Evolutionary conservation across 2,888 invertebrate genomes (phyloP).

Genomic region (Drosophila kambysellisi): DNA sequence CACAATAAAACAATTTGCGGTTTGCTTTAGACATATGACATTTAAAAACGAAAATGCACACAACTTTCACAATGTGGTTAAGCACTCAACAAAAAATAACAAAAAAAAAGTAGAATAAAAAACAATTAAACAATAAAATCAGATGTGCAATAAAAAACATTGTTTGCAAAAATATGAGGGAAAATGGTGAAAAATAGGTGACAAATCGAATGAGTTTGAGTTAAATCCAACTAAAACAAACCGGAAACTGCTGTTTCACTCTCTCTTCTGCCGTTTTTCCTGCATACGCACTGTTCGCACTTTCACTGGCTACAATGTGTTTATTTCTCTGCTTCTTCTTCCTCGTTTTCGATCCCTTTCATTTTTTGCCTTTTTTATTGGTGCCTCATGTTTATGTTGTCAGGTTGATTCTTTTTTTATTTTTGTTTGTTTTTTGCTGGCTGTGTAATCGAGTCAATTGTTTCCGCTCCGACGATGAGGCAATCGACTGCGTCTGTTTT

Average conservation of each 20-base stretch:
- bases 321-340: slow-evolving; percentile 1
- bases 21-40: slow-evolving; percentile 45
- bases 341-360: slow-evolving; percentile 22
- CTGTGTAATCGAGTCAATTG: slow-evolving; percentile 78
- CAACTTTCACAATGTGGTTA: slow-evolving; percentile 58
- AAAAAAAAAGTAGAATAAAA: slow-evolving; percentile 14
- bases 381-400: slow-evolving; percentile 70
- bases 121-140: slow-evolving; percentile 43
- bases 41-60: slow-evolving; percentile 29
- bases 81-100: slow-evolving; percentile 34
- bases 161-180: slow-evolving; percentile 50
- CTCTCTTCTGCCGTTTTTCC: neutral
- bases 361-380: slow-evolving; percentile 59
- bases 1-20: slow-evolving; percentile 73
- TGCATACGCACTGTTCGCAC: slow-evolving; percentile 24
- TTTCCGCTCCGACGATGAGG: slow-evolving; percentile 76
- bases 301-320: slow-evolving; percentile 48
- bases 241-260: slow-evolving; percentile 11
- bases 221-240: slow-evolving; percentile 47
- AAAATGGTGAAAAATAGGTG: slow-evolving; percentile 16
- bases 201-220: slow-evolving; percentile 37
- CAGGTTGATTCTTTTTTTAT: slow-evolving; percentile 56
- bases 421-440: slow-evolving; percentile 29
- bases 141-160: slow-evolving; percentile 14
- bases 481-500: slow-evolving; percentile 77